Evolutionary conservation across 2,113 vertebrate species (phyloP).

Genomic region (Mesocricetus auratus): DNA sequence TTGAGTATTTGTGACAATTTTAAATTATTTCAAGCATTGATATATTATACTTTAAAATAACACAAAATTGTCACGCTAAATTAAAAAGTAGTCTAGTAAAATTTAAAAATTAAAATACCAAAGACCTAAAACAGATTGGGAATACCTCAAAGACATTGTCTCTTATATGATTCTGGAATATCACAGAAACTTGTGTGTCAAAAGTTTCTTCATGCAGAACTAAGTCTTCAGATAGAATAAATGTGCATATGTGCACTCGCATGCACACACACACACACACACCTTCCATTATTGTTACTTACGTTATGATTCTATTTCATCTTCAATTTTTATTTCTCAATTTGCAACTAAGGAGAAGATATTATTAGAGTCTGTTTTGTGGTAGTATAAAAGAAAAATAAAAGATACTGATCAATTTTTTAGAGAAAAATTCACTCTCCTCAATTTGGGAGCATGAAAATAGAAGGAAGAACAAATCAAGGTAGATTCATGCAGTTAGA

Average conservation of each 20-base stretch:
- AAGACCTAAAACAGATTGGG: background rate
- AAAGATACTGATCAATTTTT: background rate
- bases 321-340: background rate
- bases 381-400: background rate
- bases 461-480: too few species aligned
- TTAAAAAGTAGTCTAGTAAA: background rate
- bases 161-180: background rate
- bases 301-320: background rate
- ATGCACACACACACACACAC: background rate
- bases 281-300: background rate
- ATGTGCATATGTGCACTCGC: too few species aligned
- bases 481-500: too few species aligned
- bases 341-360: background rate
- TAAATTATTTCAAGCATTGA: background rate
- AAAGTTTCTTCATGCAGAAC: background rate
- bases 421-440: background rate
- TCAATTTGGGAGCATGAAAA: background rate
- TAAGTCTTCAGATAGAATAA: background rate
- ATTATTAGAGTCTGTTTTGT: background rate
- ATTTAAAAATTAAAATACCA: background rate
- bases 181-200: background rate
- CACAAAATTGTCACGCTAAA: background rate
- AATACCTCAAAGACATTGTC: background rate
- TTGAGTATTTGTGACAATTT: background rate
- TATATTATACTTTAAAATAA: background rate